Base-by-base conservation (phyloP, 2,797 vertebrate species). In the Anguilla anguilla region DNA sequence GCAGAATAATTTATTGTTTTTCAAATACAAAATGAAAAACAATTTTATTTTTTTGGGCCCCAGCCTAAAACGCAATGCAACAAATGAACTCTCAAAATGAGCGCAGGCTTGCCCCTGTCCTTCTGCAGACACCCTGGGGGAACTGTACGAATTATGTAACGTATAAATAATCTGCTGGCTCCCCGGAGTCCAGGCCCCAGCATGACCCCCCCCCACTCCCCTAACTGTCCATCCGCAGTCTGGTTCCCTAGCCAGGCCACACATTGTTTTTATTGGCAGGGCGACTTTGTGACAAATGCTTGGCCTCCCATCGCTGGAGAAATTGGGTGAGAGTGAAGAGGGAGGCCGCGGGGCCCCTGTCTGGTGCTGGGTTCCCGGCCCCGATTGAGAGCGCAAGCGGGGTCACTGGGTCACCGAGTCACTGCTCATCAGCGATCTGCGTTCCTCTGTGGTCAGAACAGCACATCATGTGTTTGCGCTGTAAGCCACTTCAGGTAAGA, bases 301-400 rank as follows among this genome's bases (percentile, higher is more conserved):
- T n/a, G 43, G 31, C 46, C 46, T 77, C 83, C 91, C 86, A 88
- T 91, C 91, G 91, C 90, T 88, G 11, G 91, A 93, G 91, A 92
- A 91, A 94, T 94, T 92, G 94, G 93, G 92, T 93, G 92, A 93
- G 92, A 88, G 86, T 90, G 94, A 94, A 90, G 92, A 92, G 90
- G 22, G 35, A 64, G 89, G 31, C 19, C n/a, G 31, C 43, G 55
- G 22, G 55, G 49, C 74, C 39, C 79, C 15, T 51, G 19, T 25
- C 6, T 2, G 1, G 46, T 51, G 43, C 46, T n/a, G 53, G 85
- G 69, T 35, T 72, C 83, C 57, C 61, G 25, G 46, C 39, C 53
- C 39, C n/a, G 11, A 3, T 49, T 55, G 19, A 79, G 64, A 59
- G 39, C 15, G 19, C 55, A 13, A 59, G 53, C 25, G 53, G 74